Evolutionary conservation across 2,888 invertebrate species (phyloP).

Genomic region (Gortyna flavago): DNA sequence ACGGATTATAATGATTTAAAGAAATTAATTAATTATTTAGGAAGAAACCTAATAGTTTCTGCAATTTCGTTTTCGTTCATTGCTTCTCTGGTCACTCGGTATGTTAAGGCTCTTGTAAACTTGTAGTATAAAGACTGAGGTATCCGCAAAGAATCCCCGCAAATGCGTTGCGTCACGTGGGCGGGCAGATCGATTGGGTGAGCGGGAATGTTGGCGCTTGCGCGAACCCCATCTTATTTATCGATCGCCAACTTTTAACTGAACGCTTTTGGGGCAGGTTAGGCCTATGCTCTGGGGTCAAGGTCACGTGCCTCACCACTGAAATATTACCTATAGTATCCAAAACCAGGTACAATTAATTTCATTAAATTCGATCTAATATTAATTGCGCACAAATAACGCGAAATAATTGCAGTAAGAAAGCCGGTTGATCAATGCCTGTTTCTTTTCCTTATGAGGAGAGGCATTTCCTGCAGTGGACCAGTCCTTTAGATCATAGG

Average conservation of each 20-base stretch:
- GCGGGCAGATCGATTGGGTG: constrained; percentile 86
- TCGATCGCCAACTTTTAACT: constrained; percentile 87
- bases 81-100: constrained; percentile 17
- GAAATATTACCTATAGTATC: constrained; percentile 59
- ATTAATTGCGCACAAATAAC: background rate
- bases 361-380: constrained; percentile 2
- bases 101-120: constrained; percentile 52
- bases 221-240: constrained; percentile 84
- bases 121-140: constrained; percentile 71
- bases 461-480: background rate
- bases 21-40: background rate
- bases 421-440: background rate
- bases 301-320: constrained; percentile 82
- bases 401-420: background rate
- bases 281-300: constrained; percentile 90
- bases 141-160: constrained; percentile 87
- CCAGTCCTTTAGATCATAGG: background rate
- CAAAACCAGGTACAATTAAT: constrained; percentile 35
- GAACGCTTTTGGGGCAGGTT: constrained; percentile 90
- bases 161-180: constrained; percentile 89
- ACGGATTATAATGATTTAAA: background rate
- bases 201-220: constrained; percentile 81
- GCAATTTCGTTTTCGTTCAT: constrained; percentile 19
- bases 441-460: background rate
- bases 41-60: background rate